These are phyloP conservation scores for Cephalopholis sonnerati DNA, from an alignment of 2,113 vertebrate species.

Conservation along the genomic window DNA sequence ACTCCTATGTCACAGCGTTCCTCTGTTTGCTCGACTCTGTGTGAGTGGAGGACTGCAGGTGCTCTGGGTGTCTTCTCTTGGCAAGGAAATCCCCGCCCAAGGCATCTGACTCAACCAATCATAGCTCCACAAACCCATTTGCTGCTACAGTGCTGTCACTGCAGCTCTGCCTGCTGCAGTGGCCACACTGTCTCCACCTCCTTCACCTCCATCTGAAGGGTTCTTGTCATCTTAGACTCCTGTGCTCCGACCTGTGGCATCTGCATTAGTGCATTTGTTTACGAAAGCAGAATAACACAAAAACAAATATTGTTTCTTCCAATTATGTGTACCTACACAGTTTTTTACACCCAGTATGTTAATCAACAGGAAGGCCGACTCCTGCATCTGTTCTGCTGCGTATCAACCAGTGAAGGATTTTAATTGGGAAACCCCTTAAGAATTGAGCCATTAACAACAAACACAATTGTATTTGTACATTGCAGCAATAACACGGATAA, in stretches of 20 bases:
- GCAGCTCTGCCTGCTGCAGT: constrained; percentile 1
- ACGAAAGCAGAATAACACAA: neutral
- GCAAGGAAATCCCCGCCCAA: neutral
- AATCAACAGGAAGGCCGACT: constrained; percentile 22
- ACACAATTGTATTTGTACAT: constrained; percentile 25
- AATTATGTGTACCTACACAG: neutral
- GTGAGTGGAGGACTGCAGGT: neutral
- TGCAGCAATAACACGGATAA: constrained; percentile 32
- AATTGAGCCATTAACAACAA: constrained; percentile 38
- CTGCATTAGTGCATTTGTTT: neutral
- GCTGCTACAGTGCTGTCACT: neutral
- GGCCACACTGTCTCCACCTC: neutral
- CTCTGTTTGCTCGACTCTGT: neutral
- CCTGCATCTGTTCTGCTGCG: constrained; percentile 24
- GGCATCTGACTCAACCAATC: neutral
- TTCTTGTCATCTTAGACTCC: neutral
- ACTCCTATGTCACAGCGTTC: neutral
- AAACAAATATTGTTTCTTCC: neutral
- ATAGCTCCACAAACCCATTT: neutral
- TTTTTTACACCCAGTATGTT: constrained; percentile 7
- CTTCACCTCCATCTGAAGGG: neutral
- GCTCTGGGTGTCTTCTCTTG: neutral
- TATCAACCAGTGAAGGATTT: neutral
- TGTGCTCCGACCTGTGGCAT: neutral
- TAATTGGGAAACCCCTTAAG: constrained; percentile 42